Evolutionary conservation across 2,797 vertebrate species (phyloP), one percentile per base, ranked within the genome.

Genomic region (Sebastes baramenuke): DNA sequence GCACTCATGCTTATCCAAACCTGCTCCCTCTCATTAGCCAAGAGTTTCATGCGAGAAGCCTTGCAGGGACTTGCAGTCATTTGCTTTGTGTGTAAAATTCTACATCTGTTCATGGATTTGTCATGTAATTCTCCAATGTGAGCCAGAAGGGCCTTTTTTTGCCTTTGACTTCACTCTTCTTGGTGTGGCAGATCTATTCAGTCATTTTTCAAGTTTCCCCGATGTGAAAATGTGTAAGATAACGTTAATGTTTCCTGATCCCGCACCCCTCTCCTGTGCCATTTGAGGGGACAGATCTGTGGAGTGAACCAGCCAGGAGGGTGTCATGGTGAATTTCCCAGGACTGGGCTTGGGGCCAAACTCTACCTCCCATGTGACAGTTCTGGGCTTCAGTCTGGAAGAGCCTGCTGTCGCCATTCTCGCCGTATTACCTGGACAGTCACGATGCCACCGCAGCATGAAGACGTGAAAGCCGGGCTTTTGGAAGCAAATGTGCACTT

Each of bases 361-460:
- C 81, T 84, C 74, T 77, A 90, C 75, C 72, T 93, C 89, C 87
- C 79, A 91, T 83, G 79, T 93, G 94, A 93, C 94, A 94, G 86
- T 87, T 91, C 77, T 85, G 89, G 86, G 85, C 80, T 88, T 90
- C 70, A 82, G 83, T 92, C 87, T 88, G 90, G 72, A 91, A 89
- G 77, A 89, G 84, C 87, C 92, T 89, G 89, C 93, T 92, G 88
- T 87, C 90, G 89, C 86, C 86, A 82, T 90, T 93, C 89, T 90
- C 58, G 82, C 80, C 25, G 54, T 72, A 87, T 89, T 85, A 92
- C 90, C 87, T 82, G 80, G 81, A 91, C 77, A 88, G 77, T 87
- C 77, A 79, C 79, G 58, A 72, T 80, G 69, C 72, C 74, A 75
- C 74, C 22, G 34, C 67, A 59, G 64, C 72, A 88, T 88, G 80